Conservation (phyloP, 2,888 invertebrate species). For the Amphipyra tragopoginis region DNA sequence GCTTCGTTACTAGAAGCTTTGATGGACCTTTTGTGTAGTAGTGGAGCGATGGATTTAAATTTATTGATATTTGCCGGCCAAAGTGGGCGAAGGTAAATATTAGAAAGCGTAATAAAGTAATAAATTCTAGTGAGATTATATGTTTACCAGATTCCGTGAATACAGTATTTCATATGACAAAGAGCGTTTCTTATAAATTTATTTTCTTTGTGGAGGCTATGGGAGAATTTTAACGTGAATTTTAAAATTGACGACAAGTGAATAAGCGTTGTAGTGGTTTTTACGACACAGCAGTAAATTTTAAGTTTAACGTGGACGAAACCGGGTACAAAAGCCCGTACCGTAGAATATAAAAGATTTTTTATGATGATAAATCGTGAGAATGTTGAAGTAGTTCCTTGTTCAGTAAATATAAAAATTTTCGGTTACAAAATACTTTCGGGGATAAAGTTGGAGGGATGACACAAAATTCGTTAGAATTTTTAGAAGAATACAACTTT, state of each 20-base stretch:
- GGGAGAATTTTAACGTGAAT: constrained; percentile 7
- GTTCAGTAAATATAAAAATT: constrained; percentile 6
- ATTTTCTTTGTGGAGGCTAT: too few relatives aligned
- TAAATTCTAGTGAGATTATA: not conserved
- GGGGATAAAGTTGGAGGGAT: not conserved
- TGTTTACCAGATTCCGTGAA: not conserved
- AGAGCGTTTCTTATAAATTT: too few relatives aligned
- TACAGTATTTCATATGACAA: too few relatives aligned
- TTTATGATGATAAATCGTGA: constrained; percentile 18
- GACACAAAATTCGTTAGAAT: too few relatives aligned
- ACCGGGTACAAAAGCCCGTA: constrained; percentile 11
- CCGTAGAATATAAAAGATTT: constrained; percentile 10
- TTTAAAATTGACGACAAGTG: constrained; percentile 33
- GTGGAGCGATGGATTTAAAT: not conserved
- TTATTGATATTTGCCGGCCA: not conserved
- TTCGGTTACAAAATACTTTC: not conserved
- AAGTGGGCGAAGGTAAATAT: not conserved
- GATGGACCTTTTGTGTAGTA: constrained; percentile 11
- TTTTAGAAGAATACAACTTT: too few relatives aligned
- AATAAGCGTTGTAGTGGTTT: constrained; percentile 24
- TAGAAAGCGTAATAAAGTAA: not conserved
- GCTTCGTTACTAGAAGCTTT: constrained; percentile 9
- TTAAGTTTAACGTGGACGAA: constrained; percentile 20
- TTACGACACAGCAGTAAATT: constrained; percentile 24
- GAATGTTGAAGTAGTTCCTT: constrained; percentile 5